phyloP scores from a whole-genome alignment of 1,140 invertebrate species.

The Nasonia vitripennis region DNA sequence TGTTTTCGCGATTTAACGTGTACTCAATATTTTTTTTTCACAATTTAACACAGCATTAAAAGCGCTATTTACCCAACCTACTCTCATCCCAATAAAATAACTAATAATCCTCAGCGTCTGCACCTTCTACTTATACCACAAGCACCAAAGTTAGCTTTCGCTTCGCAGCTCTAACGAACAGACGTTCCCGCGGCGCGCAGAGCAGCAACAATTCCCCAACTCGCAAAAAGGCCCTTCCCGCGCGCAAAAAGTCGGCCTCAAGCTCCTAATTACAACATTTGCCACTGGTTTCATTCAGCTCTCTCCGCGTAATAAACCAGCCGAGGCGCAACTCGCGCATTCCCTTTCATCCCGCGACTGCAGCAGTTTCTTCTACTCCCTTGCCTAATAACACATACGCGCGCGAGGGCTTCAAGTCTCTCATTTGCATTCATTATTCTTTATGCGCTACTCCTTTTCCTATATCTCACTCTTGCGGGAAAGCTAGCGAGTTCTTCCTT shows the following conservation, averaged over 20 bases:
- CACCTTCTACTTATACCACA: not conserved
- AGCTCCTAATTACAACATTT: constrained; percentile 46
- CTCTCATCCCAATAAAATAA: not conserved
- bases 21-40: no score
- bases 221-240: not conserved
- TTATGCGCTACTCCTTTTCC: constrained; percentile 24
- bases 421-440: constrained; percentile 52
- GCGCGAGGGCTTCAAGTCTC: constrained; percentile 6
- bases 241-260: constrained; percentile 27
- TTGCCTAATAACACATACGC: constrained; percentile 28
- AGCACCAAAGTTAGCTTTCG: not conserved
- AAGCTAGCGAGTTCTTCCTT: not conserved
- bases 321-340: not conserved
- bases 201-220: not conserved
- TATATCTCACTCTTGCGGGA: not conserved
- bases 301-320: constrained; percentile 27
- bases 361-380: constrained; percentile 1
- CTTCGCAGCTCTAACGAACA: not conserved
- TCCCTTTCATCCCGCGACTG: constrained; percentile 19
- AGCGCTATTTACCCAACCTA: not conserved
- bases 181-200: not conserved
- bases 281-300: constrained; percentile 29
- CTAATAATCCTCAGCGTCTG: not conserved
- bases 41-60: not conserved
- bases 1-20: no score